phyloP scores from a whole-genome alignment of 2,113 vertebrate species.

The Laticauda colubrina region DNA sequence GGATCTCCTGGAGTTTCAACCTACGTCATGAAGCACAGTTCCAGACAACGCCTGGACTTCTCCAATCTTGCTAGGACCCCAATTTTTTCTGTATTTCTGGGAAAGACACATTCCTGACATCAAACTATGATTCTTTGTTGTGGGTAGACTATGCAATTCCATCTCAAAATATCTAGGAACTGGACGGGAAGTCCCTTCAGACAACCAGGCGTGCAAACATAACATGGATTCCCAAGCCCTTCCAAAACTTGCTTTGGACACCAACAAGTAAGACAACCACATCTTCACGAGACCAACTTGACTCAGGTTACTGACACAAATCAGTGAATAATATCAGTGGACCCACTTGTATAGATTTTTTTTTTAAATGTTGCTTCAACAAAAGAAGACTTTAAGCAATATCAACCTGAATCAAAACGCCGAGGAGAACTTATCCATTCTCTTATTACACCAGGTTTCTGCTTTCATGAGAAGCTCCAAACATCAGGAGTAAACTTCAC shows the following conservation, averaged over 20 bases:
- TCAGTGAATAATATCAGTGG: background rate
- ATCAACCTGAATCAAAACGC: background rate
- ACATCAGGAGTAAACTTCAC: rapidly evolving
- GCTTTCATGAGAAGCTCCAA: background rate
- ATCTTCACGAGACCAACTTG: background rate
- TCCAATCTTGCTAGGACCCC: background rate
- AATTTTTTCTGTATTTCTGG: background rate
- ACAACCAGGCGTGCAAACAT: background rate
- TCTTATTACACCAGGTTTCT: background rate
- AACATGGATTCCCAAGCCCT: background rate
- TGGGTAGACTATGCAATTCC: background rate
- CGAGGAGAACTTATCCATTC: background rate
- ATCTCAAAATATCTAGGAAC: background rate
- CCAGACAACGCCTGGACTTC: background rate
- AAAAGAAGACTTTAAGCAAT: background rate
- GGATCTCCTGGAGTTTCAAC: background rate
- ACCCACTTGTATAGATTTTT: background rate
- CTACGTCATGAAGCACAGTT: background rate
- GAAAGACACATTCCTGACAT: background rate
- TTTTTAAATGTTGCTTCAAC: too few species aligned
- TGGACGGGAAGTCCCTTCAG: background rate
- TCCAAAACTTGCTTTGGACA: background rate
- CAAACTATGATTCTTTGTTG: background rate
- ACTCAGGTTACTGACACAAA: background rate
- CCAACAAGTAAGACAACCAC: background rate